Base-by-base conservation (phyloP, 2,113 vertebrate genomes). In the Gasterosteus nipponicus region DNA sequence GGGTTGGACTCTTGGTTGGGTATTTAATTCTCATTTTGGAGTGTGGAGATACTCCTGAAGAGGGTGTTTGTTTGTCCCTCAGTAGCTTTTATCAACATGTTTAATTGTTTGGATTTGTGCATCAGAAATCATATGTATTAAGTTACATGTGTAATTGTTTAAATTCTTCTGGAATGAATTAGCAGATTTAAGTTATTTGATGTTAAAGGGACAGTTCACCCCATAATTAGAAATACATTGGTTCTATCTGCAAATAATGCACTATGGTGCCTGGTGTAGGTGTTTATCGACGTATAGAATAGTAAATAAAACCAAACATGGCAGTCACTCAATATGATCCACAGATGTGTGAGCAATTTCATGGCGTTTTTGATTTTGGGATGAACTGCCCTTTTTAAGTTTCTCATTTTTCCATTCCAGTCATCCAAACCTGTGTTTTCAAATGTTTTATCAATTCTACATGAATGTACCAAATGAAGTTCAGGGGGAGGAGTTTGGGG, bases 381-480 rank as follows among this genome's bases (percentile, higher is more conserved):
- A 10, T 54, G n/a, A 54, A 54, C 10, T 22, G 51, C 49, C 19
- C 49, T 51, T 51, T 51, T n/a, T 51, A 22, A 70, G 7, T 72
- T 31, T 56, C 64, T 46, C 16, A 19, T 8, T 71, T 71, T 16
- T 53, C 70, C 38, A 58, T 58, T 69, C 12, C 41, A 68, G 41
- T 84, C 49, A 56, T 64, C 22, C 31, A 31, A 58, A 53, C 35
- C 5, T 73, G 60, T 83, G 46, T 64, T 66, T 63, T 60, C 19
- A 66, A 60, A 67, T 44, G 44, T 84, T 69, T 59, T 49, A 31
- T 63, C 19, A 67, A 39, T 61, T 80, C 31, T 77, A 75, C 65
- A 77, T 79, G 78, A 87, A 86, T 88, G 88, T 90, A 86, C 58
- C 22, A 69, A 76, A 73, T 83, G 76, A 26, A 82, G 61, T 74